phyloP scores from a whole-genome alignment of 2,888 invertebrate species.

The Harpagoxenus sublaevis region DNA sequence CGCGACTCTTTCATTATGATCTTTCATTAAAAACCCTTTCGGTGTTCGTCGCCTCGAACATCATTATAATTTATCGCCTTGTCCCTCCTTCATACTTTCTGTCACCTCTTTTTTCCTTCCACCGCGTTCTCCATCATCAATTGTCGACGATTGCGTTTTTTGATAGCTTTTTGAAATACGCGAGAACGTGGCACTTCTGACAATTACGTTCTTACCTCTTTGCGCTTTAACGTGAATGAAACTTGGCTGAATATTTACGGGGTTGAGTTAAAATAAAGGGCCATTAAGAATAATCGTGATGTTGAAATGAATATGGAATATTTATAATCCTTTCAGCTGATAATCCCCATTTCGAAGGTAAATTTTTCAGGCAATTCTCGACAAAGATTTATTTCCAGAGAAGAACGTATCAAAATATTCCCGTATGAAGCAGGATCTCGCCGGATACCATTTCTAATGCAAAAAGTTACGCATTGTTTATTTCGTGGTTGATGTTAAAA shows the following conservation, averaged over 20 bases:
- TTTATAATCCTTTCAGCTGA: conserved; percentile 21
- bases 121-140: not conserved
- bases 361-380: not conserved
- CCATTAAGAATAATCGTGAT: not conserved
- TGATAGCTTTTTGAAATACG: not conserved
- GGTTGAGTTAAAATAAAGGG: not conserved
- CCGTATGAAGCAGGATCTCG: not conserved
- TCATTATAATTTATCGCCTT: conserved; percentile 8
- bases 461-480: not conserved
- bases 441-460: not conserved
- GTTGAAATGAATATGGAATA: not conserved
- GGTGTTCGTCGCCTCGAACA: not conserved
- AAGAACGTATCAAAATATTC: not conserved
- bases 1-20: conserved; percentile 19
- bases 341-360: not conserved
- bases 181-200: not conserved
- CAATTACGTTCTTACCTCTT: not conserved
- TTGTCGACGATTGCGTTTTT: not conserved
- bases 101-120: not conserved
- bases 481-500: not conserved
- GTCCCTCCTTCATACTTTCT: not conserved
- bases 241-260: conserved; percentile 3
- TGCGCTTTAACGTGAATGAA: not conserved
- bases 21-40: conserved; percentile 7
- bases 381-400: not conserved